Base-by-base conservation (phyloP, 2,888 invertebrate genomes). In the Boloria selene region DNA sequence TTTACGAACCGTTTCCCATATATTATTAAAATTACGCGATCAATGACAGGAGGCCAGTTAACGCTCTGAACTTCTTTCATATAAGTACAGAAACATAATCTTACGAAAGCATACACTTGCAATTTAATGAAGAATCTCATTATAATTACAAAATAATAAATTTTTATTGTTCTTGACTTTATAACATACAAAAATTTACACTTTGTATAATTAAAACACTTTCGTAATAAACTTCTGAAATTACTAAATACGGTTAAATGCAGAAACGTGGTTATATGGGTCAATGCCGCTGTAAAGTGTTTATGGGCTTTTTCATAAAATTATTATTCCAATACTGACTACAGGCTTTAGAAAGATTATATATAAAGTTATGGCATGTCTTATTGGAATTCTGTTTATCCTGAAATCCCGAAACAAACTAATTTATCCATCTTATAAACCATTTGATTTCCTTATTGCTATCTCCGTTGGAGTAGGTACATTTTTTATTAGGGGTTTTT, bases 121-220 rank as follows among this genome's bases (percentile, higher is more conserved):
- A 13, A 50, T 55, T 56, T 53, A 44, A 68, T 64, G 61, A 61
- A 60, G 38, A 65, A 62, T 13, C 51, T 62, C 51, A 47, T 67
- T 63, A 49, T 56, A 67, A 60, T 67, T 67, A 55, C 52, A 45
- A 53, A 65, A 68, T 53, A 65, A 52, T 66, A 49, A 60, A 65
- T 42, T 56, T 54, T 62, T 64, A 69, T 67, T 62, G 67, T 62
- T 65, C 61, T 56, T 42, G 53, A 51, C 53, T 67, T 63, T 61
- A 58, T 67, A 49, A 61, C 17, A 53, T 55, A 62, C 50, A 66
- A 62, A 42, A 61, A 26, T 59, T 54, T 54, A 54, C 16, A 61
- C 49, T 31, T 45, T 13, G 45, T 22, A 58, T 17, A 18, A 42
- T 51, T 54, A 49, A 50, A 59, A 14, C 38, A 14, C 1, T 16